Percentiles rank a stretch among this genome's conserved stretches.
Evolutionary conservation across 2,888 invertebrate genomes (phyloP).

Genomic region (Neoscelio sp.): DNA sequence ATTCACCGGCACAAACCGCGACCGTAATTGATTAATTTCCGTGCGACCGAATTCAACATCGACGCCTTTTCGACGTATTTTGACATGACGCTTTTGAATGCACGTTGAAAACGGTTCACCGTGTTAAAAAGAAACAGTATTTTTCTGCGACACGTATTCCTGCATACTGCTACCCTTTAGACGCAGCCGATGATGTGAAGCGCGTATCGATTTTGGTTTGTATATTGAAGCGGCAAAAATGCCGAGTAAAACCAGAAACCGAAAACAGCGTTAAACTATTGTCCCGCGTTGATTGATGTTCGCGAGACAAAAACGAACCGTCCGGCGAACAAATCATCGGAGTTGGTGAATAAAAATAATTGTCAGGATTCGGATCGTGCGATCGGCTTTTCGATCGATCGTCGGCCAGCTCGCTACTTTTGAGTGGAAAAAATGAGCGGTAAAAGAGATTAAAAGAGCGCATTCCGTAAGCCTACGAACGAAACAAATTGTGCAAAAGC

Average conservation of each 20-base stretch:
- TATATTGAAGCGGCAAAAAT: conserved; percentile 70
- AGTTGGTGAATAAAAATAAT: conserved; percentile 8
- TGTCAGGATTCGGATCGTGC: neutral
- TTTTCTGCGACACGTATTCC: conserved; percentile 41
- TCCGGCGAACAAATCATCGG: conserved; percentile 23
- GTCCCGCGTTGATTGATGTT: conserved; percentile 43
- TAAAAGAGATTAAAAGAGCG: conserved; percentile 30
- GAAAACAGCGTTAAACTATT: conserved; percentile 53
- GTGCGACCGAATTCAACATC: conserved; percentile 6
- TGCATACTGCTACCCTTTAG: conserved; percentile 58
- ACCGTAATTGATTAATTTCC: conserved; percentile 29
- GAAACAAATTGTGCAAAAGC: conserved; percentile 61
- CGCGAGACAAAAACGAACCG: conserved; percentile 22
- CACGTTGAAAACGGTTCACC: conserved; percentile 21
- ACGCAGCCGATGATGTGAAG: conserved; percentile 66
- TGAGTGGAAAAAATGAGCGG: conserved; percentile 7
- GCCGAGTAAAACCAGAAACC: conserved; percentile 62
- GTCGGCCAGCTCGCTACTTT: no score
- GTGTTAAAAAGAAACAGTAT: conserved; percentile 24
- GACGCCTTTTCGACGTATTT: no score
- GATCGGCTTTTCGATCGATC: conserved; percentile 28
- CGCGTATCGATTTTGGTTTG: conserved; percentile 73
- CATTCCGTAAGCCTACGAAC: conserved; percentile 28
- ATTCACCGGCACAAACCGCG: conserved; percentile 15
- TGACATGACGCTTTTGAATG: conserved; percentile 3